Evolutionary conservation across 2,797 vertebrate genomes (phyloP).

Genomic region (Paedocypris micromegethes): DNA sequence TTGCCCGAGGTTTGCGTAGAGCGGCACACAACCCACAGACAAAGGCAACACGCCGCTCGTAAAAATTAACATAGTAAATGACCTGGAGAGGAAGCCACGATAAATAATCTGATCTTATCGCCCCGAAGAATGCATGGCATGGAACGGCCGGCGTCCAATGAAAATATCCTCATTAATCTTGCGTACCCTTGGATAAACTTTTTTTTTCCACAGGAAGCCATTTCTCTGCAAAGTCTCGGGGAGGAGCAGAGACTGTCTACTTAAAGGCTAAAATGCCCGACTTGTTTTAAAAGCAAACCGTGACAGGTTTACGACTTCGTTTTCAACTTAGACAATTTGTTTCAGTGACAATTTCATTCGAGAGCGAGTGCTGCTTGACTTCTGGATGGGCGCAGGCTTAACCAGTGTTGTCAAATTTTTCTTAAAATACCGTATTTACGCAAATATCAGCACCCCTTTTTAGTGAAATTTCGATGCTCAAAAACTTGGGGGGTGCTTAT

Average conservation of each 20-base stretch:
- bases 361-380: too few relatives aligned
- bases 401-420: too few relatives aligned
- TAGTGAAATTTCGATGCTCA: too few relatives aligned
- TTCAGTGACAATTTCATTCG: too few relatives aligned
- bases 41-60: constrained; percentile 90
- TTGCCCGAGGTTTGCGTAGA: constrained; percentile 82
- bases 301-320: too few relatives aligned
- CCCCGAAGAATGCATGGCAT: constrained; percentile 71
- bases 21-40: constrained; percentile 83
- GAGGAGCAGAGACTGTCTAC: constrained; percentile 82
- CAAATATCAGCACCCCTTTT: too few relatives aligned
- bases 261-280: constrained; percentile 59
- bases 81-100: constrained; percentile 83
- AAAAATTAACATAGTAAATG: constrained; percentile 97
- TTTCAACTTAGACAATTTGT: too few relatives aligned
- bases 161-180: constrained; percentile 87
- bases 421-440: too few relatives aligned
- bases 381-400: too few relatives aligned
- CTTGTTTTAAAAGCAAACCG: constrained; percentile 53
- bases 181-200: constrained; percentile 81
- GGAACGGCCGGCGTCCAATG: constrained; percentile 75
- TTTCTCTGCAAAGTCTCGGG: constrained; percentile 76
- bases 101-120: constrained; percentile 90
- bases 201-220: constrained; percentile 75
- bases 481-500: too few relatives aligned